Conservation (phyloP, 2,113 vertebrate genomes). For the Sterrhoptilus dennistouni region DNA sequence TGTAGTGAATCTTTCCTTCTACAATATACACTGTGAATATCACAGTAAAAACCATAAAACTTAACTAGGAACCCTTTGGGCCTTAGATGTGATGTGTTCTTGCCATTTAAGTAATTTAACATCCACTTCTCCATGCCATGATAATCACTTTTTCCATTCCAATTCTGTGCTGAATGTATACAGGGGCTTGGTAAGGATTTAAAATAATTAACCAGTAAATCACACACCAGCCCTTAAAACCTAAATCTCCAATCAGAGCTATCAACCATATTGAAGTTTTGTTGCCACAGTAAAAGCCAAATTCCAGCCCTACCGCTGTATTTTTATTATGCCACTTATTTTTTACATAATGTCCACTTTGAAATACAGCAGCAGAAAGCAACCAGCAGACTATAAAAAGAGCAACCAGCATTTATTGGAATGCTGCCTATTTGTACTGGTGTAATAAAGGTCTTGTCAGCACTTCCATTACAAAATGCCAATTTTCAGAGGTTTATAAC, state of each 20-base stretch:
- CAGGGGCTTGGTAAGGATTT: background rate
- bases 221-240: background rate
- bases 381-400: background rate
- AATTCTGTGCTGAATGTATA: background rate
- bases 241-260: background rate
- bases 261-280: background rate
- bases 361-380: conserved; percentile 5
- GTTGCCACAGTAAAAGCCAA: background rate
- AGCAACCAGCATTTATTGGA: background rate
- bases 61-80: background rate
- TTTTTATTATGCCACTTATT: background rate
- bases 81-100: background rate
- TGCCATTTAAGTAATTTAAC: background rate
- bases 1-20: background rate
- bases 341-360: background rate
- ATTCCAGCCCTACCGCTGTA: background rate
- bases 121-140: background rate
- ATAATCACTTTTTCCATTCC: background rate
- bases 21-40: background rate
- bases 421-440: background rate
- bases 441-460: conserved; percentile 44
- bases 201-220: background rate
- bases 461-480: conserved; percentile 15
- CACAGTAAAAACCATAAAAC: background rate
- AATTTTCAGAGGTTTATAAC: conserved; percentile 17